Evolutionary conservation across 2,797 vertebrate species (phyloP).

Genomic region (Myripristis jacobus): DNA sequence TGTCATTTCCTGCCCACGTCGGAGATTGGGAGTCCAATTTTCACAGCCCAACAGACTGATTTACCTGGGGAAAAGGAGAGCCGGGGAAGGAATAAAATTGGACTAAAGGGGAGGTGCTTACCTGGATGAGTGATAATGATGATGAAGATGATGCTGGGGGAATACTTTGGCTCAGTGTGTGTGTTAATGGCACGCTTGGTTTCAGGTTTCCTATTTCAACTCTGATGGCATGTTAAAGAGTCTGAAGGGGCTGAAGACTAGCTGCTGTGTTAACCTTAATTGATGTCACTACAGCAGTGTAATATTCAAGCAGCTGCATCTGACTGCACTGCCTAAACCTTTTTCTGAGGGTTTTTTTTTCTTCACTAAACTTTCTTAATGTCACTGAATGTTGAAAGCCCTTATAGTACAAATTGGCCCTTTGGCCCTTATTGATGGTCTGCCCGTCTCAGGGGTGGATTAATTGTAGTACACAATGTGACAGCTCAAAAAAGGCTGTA

Average conservation of each 20-base stretch:
- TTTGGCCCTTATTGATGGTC: not conserved
- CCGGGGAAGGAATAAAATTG: slow-evolving; percentile 65
- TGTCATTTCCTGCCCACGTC: slow-evolving; percentile 79
- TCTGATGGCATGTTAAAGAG: slow-evolving; percentile 62
- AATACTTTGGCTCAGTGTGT: slow-evolving; percentile 74
- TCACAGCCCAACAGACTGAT: slow-evolving; percentile 77
- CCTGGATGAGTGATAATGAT: slow-evolving; percentile 60
- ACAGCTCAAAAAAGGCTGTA: slow-evolving; percentile 12
- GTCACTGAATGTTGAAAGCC: not conserved
- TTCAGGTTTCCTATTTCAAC: slow-evolving; percentile 67
- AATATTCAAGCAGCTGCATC: slow-evolving; percentile 23
- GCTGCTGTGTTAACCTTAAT: slow-evolving; percentile 42
- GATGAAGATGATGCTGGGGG: slow-evolving; percentile 68
- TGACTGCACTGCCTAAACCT: slow-evolving; percentile 1
- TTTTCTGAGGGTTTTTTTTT: not conserved
- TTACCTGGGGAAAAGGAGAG: slow-evolving; percentile 65
- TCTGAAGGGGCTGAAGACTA: slow-evolving; percentile 38
- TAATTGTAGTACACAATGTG: slow-evolving; percentile 15
- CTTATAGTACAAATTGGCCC: not conserved
- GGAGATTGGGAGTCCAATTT: slow-evolving; percentile 83
- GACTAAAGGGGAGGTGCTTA: slow-evolving; percentile 19
- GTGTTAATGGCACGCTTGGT: slow-evolving; percentile 75
- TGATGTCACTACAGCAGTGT: slow-evolving; percentile 14
- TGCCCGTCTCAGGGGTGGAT: not conserved
- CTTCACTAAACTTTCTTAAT: slow-evolving; percentile 15